These are phyloP conservation scores for Micoletzkya japonica DNA, from an alignment of 2,888 invertebrate species.

Conservation along the genomic window DNA sequence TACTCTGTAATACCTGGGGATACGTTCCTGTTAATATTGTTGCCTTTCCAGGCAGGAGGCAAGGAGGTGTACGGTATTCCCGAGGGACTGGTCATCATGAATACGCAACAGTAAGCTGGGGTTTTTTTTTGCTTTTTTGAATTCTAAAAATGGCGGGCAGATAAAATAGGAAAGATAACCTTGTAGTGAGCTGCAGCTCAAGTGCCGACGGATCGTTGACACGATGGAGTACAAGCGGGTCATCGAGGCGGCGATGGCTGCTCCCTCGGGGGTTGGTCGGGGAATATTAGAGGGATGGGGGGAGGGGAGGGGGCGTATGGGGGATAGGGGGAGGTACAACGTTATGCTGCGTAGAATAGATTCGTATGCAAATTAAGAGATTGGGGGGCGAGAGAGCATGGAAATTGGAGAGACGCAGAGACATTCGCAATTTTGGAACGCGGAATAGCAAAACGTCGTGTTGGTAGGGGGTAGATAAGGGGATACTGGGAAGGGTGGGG, in stretches of 20 bases:
- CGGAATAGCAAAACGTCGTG: too few species aligned
- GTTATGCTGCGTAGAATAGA: too few species aligned
- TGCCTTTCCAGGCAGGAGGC: slow-evolving; percentile 69
- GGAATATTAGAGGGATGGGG: too few species aligned
- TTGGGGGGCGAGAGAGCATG: too few species aligned
- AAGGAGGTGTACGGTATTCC: slow-evolving; percentile 80
- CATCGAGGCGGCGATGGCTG: slow-evolving; percentile 20
- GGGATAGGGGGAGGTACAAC: neutral
- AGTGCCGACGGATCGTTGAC: slow-evolving; percentile 63
- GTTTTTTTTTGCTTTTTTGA: neutral
- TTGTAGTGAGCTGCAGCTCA: slow-evolving; percentile 60
- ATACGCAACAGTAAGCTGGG: slow-evolving; percentile 73
- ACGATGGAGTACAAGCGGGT: slow-evolving; percentile 33
- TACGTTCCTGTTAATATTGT: too few species aligned
- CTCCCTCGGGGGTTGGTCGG: slow-evolving; percentile 3
- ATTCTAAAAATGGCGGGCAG: neutral
- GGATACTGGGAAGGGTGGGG: too few species aligned
- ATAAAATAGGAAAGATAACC: neutral
- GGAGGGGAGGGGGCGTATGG: neutral
- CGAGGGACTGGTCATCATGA: slow-evolving; percentile 84
- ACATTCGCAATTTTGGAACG: too few species aligned
- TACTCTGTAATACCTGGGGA: too few species aligned
- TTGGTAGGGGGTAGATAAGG: too few species aligned
- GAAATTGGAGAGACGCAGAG: too few species aligned
- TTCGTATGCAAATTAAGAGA: too few species aligned